A percentile compares a stretch with the other conserved stretches of the same genome.
Evolutionary conservation across 2,797 vertebrate species (phyloP).

Genomic region (Sorex maritimensis): DNA sequence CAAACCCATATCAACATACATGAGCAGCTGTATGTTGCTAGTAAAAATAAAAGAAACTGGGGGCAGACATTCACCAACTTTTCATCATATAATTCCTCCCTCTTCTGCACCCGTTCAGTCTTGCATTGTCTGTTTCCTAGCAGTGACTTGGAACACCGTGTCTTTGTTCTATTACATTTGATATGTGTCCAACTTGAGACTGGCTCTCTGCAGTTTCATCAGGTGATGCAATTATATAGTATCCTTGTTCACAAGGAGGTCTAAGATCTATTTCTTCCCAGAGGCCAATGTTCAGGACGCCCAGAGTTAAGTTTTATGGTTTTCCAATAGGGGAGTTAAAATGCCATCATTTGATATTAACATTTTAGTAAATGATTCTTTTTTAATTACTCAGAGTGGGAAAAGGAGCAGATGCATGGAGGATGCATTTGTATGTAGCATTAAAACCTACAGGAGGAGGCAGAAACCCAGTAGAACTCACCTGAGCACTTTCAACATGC

Average conservation of each 20-base stretch:
- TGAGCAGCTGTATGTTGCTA: not conserved
- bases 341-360: conserved; percentile 2
- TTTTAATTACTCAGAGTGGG: conserved; percentile 32
- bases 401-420: not conserved
- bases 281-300: not conserved
- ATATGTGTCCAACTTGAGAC: not conserved
- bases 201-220: not conserved
- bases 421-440: not conserved
- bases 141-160: not conserved
- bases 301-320: conserved; percentile 15
- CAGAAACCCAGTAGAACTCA: not conserved
- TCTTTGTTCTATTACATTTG: not conserved
- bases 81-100: not conserved
- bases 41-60: not conserved
- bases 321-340: conserved; percentile 30
- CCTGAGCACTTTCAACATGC: not conserved
- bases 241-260: not conserved
- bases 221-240: not conserved
- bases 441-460: conserved; percentile 22
- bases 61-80: not conserved
- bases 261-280: not conserved
- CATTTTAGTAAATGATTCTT: not conserved
- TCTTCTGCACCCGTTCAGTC: not conserved
- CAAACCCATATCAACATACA: not conserved
- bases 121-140: not conserved